Base-by-base conservation (phyloP, 2,797 vertebrate species). In the Tenualosa thibaudeaui region DNA sequence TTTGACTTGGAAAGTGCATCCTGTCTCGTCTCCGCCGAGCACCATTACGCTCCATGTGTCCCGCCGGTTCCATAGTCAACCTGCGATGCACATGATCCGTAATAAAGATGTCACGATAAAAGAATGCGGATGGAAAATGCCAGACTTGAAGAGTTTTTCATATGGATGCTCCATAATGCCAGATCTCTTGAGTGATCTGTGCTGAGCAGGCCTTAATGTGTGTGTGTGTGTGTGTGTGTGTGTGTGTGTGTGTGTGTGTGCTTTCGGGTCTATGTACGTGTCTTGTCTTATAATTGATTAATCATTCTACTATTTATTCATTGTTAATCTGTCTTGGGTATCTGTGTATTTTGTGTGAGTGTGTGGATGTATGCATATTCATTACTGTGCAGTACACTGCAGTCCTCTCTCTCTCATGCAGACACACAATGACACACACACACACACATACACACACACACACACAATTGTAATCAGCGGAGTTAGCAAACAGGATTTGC, bases 401-500 rank as follows among this genome's bases (percentile, higher is more conserved):
- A 19, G 17, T 15, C 12, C 51, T 13, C 51, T 53, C 54, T 56
- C 17, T 19, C 15, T 6, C 60, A 65, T n/a, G 13, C 60, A 65
- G 2, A 65, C 60, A 37, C 24, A 37, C 60, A 26, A 2, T 12
- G 8, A 65, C 62, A 65, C 62, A 26, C n/a, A 31, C 62, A 31
- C 62, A 65, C 62, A 37, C 13, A 37, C 65, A 37, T 12, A 37
- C 26, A 71, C 65, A 71, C 65, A 68, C 65, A 68, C 31, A 37
- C 10, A 71, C 65, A 71, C 65, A 71, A 68, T 26, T 68, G 26
- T 93, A 94, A 95, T 95, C 94, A 93, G 91, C 91, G 89, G 93
- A 93, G 92, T 95, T 94, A 95, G 93, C 93, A 93, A 95, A 94
- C 91, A 91, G 94, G 93, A 94, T 94, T 94, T 91, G 88, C 71